Base-by-base conservation (phyloP, 2,888 invertebrate species). In the Philereme transversata region DNA sequence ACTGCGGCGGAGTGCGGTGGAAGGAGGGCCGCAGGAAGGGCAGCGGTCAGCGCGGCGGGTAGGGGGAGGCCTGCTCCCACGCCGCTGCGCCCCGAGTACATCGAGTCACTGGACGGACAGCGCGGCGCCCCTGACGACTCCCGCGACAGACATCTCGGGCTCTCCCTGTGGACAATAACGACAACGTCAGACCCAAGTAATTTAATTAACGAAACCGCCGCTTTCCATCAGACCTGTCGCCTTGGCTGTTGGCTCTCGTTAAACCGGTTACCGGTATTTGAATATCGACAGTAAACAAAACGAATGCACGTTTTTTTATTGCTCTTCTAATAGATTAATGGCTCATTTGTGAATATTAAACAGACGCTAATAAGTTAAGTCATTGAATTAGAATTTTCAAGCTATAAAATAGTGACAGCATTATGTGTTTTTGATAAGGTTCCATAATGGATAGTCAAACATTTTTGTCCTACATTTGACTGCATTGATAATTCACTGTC, bases 1-100 rank as follows among this genome's bases (percentile, higher is more conserved):
- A 97, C 96, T 4, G 96, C 96, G 4, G 96, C 96, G 4, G 96
- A 96, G 83, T 96, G 96, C 38, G 96, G 95, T 22, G 96, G 96
- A 73, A 96, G 95, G 73, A 96, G 88, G 3, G 96, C 95, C 5
- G 95, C 94, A 0, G 95, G 94, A 62, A 96, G 93, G 43, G 95
- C 95, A 4, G 90, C 90, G 48, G 95, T 94, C 68, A 96, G 94
- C 82, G 96, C 95, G 34, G 95, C 92, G 45, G 88, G 84, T 60
- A 90, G 81, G 11, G 88, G 88, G 41, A 89, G 79, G 38, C 88
- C 89, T 69, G 93, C 93, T 77, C 91, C 93, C 70, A 93, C 93
- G 76, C 91, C 93, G 80, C 86, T 92, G 79, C 95, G 93, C 65
- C 95, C 95, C 49, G 96, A 95, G 79, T 95, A 95, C 77, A 95